Conservation (phyloP, 2,113 vertebrate species). For the Dicaeum eximium region DNA sequence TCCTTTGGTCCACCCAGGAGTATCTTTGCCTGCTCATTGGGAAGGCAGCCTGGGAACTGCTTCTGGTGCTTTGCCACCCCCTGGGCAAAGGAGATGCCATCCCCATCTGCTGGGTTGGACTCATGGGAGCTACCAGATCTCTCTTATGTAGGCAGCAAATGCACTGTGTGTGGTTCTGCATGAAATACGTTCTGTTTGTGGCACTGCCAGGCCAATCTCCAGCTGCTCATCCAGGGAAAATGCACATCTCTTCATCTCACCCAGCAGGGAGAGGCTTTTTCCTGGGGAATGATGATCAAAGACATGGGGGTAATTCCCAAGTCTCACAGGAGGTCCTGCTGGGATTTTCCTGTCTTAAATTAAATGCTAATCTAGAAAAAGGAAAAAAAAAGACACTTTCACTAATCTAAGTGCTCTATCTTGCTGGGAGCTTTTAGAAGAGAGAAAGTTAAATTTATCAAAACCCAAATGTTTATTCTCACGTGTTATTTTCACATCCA, state of each 20-base stretch:
- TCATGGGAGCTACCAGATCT: neutral
- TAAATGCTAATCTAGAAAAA: neutral
- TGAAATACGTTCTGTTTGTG: fast-evolving
- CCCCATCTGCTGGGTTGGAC: neutral
- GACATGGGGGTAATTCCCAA: neutral
- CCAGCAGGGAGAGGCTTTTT: neutral
- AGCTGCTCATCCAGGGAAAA: neutral
- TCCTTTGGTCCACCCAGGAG: neutral
- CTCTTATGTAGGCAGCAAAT: neutral
- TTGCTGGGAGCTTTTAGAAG: neutral
- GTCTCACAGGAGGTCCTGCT: neutral
- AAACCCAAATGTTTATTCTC: neutral
- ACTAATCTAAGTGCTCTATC: neutral
- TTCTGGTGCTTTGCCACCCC: neutral
- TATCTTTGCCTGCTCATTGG: neutral
- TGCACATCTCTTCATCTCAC: neutral
- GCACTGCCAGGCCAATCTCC: neutral
- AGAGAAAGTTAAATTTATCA: neutral
- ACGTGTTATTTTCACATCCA: neutral
- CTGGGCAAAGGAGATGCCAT: neutral
- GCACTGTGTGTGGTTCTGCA: neutral
- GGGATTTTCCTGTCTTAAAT: neutral
- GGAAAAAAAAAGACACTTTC: neutral
- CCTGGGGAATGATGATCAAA: neutral
- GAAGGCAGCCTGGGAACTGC: neutral